Evolutionary conservation across 2,888 invertebrate genomes (phyloP).

Genomic region (Lissocephala sabroskyi): DNA sequence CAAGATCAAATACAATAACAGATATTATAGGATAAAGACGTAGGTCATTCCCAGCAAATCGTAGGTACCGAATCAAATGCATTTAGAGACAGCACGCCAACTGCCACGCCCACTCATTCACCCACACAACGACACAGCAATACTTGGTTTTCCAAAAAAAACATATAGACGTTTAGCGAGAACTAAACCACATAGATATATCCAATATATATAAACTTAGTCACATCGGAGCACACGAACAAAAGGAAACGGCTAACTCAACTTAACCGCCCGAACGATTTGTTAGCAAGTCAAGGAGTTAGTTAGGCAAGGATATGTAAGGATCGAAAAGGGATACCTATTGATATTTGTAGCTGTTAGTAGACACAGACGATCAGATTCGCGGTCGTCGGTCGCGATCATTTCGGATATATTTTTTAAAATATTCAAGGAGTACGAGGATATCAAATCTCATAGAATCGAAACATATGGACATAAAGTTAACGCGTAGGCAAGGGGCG

Average conservation of each 20-base stretch:
- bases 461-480: constrained; percentile 30
- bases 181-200: constrained; percentile 18
- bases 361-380: neutral
- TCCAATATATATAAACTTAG: constrained; percentile 1
- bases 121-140: too few species aligned
- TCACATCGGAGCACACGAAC: constrained; percentile 33
- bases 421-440: constrained; percentile 42
- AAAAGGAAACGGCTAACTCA: constrained; percentile 35
- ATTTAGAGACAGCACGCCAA: constrained; percentile 8
- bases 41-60: neutral
- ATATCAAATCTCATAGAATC: too few species aligned
- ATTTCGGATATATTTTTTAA: constrained; percentile 40
- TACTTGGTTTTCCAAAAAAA: too few species aligned
- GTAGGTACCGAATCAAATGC: constrained; percentile 10
- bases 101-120: constrained; percentile 7
- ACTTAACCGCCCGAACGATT: constrained; percentile 8
- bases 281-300: neutral
- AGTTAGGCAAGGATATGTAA: neutral
- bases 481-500: constrained; percentile 50
- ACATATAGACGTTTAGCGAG: constrained; percentile 3
- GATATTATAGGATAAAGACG: neutral
- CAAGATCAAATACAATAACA: constrained; percentile 32
- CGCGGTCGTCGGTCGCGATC: too few species aligned
- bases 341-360: constrained; percentile 25
- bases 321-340: constrained; percentile 1